Percentiles rank a stretch among this genome's conserved stretches.
These are phyloP conservation scores for Colossoma macropomum DNA, from an alignment of 2,113 vertebrate species.

Conservation along the genomic window DNA sequence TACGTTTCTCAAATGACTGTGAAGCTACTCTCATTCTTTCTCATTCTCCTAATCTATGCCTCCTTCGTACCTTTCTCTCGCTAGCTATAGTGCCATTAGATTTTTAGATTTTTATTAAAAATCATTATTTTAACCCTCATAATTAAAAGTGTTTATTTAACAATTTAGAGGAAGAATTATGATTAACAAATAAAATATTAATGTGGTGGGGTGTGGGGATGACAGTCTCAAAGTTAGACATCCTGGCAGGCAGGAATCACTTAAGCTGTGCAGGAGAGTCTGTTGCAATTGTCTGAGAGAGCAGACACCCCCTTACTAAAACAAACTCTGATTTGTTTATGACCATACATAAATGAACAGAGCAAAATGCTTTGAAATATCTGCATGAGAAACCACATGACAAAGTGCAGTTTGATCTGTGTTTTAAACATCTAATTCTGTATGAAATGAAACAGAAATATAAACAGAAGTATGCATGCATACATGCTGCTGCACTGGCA, in stretches of 20 bases:
- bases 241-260: no score
- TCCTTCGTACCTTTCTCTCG: neutral
- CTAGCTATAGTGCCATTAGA: neutral
- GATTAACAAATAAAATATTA: neutral
- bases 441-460: slow-evolving; percentile 3
- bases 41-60: slow-evolving; percentile 20
- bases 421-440: neutral
- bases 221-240: neutral
- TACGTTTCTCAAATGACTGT: slow-evolving; percentile 53
- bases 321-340: neutral
- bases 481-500: no score
- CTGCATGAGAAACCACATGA: neutral
- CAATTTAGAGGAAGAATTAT: no score
- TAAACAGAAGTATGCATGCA: neutral
- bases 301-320: neutral
- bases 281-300: no score
- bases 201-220: neutral
- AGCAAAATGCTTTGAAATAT: neutral
- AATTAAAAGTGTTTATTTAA: no score
- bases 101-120: no score
- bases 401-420: neutral
- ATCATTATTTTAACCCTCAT: no score
- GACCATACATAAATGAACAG: neutral
- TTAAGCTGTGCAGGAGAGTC: no score
- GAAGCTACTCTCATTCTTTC: slow-evolving; percentile 43